Conservation (phyloP, 2,888 invertebrate genomes). For the Apoderus coryli region DNA sequence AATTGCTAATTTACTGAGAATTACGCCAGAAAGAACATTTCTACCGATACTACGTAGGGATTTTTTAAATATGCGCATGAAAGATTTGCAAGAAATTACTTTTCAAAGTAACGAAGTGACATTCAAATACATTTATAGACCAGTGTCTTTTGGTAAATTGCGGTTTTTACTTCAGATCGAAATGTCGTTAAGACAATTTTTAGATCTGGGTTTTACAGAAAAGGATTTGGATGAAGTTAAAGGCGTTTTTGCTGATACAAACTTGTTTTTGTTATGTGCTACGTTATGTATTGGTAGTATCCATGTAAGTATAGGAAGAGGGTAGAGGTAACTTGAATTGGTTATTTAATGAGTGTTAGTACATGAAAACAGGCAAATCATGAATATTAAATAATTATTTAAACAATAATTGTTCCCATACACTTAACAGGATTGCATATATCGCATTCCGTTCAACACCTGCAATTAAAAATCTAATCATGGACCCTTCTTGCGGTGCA, state of each 20-base stretch:
- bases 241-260: constrained; percentile 91
- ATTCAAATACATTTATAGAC: constrained; percentile 55
- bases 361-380: too few relatives aligned
- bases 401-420: too few relatives aligned
- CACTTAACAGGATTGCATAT: too few relatives aligned
- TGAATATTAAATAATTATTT: too few relatives aligned
- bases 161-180: constrained; percentile 66
- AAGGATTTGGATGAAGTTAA: constrained; percentile 96
- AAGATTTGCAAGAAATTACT: constrained; percentile 55
- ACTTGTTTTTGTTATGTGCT: constrained; percentile 75
- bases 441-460: too few relatives aligned
- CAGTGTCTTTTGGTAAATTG: constrained; percentile 65
- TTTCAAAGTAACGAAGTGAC: constrained; percentile 44
- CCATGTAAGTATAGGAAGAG: constrained; percentile 87
- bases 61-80: constrained; percentile 63
- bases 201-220: constrained; percentile 69
- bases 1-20: constrained; percentile 8
- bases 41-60: constrained; percentile 75
- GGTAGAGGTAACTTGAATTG: too few relatives aligned
- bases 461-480: too few relatives aligned
- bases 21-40: constrained; percentile 32
- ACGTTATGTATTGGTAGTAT: constrained; percentile 84
- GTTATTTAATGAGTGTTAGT: too few relatives aligned
- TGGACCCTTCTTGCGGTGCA: too few relatives aligned
- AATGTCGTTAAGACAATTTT: constrained; percentile 54